Percentiles rank a stretch among this genome's conserved stretches.
phyloP scores from a whole-genome alignment of 1,140 invertebrate species.

The Liolophura sinensis region DNA sequence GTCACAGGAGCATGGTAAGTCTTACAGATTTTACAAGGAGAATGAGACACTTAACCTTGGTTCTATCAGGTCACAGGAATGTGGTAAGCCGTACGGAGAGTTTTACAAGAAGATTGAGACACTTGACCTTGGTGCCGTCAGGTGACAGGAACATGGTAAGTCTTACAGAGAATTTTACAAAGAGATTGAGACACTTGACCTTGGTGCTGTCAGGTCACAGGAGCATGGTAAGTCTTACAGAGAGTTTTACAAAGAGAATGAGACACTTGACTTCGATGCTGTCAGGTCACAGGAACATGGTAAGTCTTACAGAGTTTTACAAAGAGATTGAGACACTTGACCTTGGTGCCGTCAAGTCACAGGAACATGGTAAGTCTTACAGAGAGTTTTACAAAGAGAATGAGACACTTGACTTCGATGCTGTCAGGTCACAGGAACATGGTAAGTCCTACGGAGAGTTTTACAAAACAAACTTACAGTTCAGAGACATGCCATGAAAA shows the following conservation, averaged over 20 bases:
- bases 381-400: constrained; percentile 73
- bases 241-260: constrained; percentile 72
- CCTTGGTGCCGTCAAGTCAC: constrained; percentile 58
- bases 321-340: constrained; percentile 70
- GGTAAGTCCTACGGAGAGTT: constrained; percentile 19
- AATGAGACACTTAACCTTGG: no score
- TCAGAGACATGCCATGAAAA: no score
- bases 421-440: constrained; percentile 58
- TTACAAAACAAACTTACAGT: no score
- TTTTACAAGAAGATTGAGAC: constrained; percentile 74
- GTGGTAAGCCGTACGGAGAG: constrained; percentile 65
- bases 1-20: constrained; percentile 54
- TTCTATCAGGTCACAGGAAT: no score
- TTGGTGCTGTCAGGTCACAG: constrained; percentile 59
- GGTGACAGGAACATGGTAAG: constrained; percentile 58
- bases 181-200: constrained; percentile 70
- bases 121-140: constrained; percentile 63
- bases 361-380: constrained; percentile 62
- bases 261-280: constrained; percentile 64
- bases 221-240: constrained; percentile 63
- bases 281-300: constrained; percentile 58
- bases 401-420: constrained; percentile 64
- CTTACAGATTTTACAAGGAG: no score
- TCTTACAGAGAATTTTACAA: constrained; percentile 70
- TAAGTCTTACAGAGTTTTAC: constrained; percentile 64